These are phyloP conservation scores for Gracilinanus agilis DNA, from an alignment of 2,113 vertebrate species.

Conservation along the genomic window DNA sequence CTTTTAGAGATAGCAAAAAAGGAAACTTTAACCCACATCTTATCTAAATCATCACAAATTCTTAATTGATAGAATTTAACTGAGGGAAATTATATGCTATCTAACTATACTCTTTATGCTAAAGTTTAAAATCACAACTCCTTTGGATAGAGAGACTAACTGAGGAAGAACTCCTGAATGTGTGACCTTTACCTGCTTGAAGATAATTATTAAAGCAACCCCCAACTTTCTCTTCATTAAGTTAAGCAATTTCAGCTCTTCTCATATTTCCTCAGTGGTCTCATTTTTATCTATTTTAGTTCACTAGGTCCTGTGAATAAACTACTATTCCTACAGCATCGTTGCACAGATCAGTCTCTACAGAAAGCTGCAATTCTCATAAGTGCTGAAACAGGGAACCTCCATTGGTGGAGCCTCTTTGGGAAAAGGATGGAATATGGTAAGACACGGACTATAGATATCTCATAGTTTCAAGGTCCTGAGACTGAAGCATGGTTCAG, in stretches of 20 bases:
- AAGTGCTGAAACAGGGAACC: constrained; percentile 71
- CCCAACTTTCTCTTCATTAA: neutral
- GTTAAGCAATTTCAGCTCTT: neutral
- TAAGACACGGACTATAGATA: neutral
- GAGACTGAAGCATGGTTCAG: accelerated
- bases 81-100: neutral
- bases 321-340: constrained; percentile 77
- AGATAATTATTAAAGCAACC: accelerated
- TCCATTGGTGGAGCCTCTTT: constrained; percentile 73
- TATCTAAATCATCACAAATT: neutral
- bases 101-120: neutral
- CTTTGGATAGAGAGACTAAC: neutral
- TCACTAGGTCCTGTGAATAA: constrained; percentile 63
- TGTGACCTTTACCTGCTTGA: neutral
- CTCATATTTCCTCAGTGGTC: neutral
- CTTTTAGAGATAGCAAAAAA: neutral
- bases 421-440: constrained; percentile 48
- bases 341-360: constrained; percentile 55
- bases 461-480: neutral
- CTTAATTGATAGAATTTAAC: neutral
- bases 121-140: neutral
- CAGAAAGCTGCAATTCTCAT: constrained; percentile 60
- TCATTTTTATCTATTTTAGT: constrained; percentile 41
- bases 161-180: no score
- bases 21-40: neutral